Percentiles rank a stretch among this genome's conserved stretches.
Conservation (phyloP, 2,888 invertebrate species). For the Cephus nigrinus region DNA sequence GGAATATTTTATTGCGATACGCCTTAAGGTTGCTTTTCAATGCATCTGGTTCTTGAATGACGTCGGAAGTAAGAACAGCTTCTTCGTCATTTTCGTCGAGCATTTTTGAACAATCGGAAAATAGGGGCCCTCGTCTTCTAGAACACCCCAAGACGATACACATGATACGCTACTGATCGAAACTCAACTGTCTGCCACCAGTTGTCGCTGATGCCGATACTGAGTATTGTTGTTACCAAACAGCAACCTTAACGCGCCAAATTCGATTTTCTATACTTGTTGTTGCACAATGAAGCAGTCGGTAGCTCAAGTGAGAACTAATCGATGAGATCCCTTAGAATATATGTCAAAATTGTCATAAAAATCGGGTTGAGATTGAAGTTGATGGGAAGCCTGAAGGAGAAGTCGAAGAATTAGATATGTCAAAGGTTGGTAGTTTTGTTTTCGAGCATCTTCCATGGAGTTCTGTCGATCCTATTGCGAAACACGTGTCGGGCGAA, state of each 20-base stretch:
- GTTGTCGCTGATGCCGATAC: background rate
- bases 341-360: background rate
- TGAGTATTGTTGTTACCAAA: background rate
- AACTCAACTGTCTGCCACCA: background rate
- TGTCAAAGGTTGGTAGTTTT: background rate
- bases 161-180: background rate
- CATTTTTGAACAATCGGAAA: background rate
- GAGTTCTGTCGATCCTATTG: slow-evolving; percentile 1
- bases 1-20: background rate
- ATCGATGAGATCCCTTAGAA: background rate
- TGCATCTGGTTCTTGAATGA: background rate
- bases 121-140: background rate
- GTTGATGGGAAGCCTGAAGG: background rate
- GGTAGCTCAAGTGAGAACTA: background rate
- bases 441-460: background rate
- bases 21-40: background rate
- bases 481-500: slow-evolving; percentile 17
- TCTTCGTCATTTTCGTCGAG: background rate
- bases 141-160: background rate
- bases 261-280: background rate
- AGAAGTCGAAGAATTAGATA: background rate
- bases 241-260: background rate
- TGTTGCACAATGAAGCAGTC: background rate
- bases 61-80: background rate
- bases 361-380: background rate